Base-by-base conservation (phyloP, 1,140 invertebrate genomes). In the Magallana gigas region DNA sequence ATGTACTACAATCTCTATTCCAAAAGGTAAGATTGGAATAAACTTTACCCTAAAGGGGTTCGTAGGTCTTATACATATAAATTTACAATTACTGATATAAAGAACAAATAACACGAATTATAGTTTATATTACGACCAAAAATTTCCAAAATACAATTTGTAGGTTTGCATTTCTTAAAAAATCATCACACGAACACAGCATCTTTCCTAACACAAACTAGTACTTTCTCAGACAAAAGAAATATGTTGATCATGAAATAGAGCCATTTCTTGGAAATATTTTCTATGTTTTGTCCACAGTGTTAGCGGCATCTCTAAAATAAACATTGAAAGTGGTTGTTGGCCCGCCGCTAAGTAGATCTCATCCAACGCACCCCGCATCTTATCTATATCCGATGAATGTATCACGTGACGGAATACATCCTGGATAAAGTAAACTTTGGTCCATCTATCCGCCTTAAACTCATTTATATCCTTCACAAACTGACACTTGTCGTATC, bases 401-500 rank as follows among this genome's bases (percentile, higher is more conserved):
- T 11, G 12, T 9, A 29, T 29, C 12, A 76, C 68, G 23, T 36
- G 11, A 12, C 23, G 8, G 36, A 76, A 76, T 29, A 76, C 11
- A 8, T 36, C 23, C 29, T 76, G 68, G 29, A 76, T 29, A 12
- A 76, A 76, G 68, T 29, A 76, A 5, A 76, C 68, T 76, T 76
- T 76, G 9, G 68, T 76, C 23, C 23, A 76, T 4, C 23, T 36
- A 29, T 76, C 68, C 36, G 3, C 7, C 12, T 76, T 76, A 76
- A 76, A 48, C 23, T 76, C 68, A 23, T 8, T 36, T 23, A 76
- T 76, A 29, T 12, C 14, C 9, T 76, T 76, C 68, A 76, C 68
- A 36, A 76, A 76, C 8, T 76, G 68, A 11, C 68, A 76, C 12
- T 76, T 76, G 14, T 76, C 68, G 23, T 76, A 76, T 76, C 68